Percentiles rank a stretch among this genome's conserved stretches.
These are phyloP conservation scores for Sphenodon punctatus DNA, from an alignment of 2,797 vertebrate species.

Conservation along the genomic window DNA sequence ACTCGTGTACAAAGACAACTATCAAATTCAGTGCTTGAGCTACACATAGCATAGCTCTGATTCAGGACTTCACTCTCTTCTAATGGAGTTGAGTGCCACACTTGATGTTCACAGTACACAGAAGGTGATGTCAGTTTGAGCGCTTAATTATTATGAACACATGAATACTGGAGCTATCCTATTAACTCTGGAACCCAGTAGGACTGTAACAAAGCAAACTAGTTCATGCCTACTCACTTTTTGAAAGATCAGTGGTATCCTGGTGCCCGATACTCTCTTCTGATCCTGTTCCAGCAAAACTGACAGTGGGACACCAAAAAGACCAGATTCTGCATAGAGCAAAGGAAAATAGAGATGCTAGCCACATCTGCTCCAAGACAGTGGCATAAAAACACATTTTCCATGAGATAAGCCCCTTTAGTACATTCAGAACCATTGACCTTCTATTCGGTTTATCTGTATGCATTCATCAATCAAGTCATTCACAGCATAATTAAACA, in stretches of 20 bases:
- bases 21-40: background rate
- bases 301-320: slow-evolving; percentile 89
- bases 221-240: slow-evolving; percentile 75
- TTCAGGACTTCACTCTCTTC: slow-evolving; percentile 48
- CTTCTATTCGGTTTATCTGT: slow-evolving; percentile 12
- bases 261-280: slow-evolving; percentile 81
- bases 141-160: background rate
- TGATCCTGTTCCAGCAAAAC: slow-evolving; percentile 94
- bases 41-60: slow-evolving; percentile 9
- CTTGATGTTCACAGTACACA: background rate
- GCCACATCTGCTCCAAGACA: slow-evolving; percentile 17
- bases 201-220: background rate
- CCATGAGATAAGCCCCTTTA: background rate
- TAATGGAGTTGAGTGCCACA: slow-evolving; percentile 12
- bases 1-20: background rate
- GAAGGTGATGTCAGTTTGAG: background rate
- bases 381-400: slow-evolving; percentile 11
- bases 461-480: slow-evolving; percentile 3
- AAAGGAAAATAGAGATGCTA: slow-evolving; percentile 31
- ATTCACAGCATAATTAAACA: slow-evolving; percentile 5
- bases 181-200: background rate
- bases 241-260: slow-evolving; percentile 91
- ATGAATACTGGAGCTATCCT: background rate
- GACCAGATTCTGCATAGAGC: slow-evolving; percentile 83
- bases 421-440: background rate